These are phyloP conservation scores for Cynoglossus semilaevis DNA, from an alignment of 2,113 vertebrate genomes.

Conservation along the genomic window DNA sequence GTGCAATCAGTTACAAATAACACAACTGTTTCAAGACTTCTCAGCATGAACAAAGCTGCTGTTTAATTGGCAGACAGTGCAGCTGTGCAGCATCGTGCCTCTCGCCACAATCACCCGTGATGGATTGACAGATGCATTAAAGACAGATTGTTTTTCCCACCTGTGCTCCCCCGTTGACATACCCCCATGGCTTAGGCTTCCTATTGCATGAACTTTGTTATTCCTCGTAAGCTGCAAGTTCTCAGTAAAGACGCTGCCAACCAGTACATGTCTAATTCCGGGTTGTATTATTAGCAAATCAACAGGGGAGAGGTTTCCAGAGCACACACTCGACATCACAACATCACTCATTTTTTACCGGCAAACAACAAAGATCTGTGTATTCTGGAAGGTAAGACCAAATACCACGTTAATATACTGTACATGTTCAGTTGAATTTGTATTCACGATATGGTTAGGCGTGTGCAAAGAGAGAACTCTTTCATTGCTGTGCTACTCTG, in stretches of 20 bases:
- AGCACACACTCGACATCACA: slow-evolving; percentile 11
- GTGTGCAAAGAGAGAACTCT: slow-evolving; percentile 37
- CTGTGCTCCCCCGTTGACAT: slow-evolving; percentile 63
- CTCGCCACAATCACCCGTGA: slow-evolving; percentile 72
- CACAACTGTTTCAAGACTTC: slow-evolving; percentile 40
- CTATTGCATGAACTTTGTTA: slow-evolving; percentile 70
- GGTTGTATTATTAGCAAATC: slow-evolving; percentile 27
- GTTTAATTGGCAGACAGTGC: slow-evolving; percentile 67
- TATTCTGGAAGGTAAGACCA: slow-evolving; percentile 32
- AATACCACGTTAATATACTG: too few species aligned
- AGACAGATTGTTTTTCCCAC: slow-evolving; percentile 54
- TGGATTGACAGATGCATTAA: slow-evolving; percentile 68
- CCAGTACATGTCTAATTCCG: slow-evolving; percentile 50
- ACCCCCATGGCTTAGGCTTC: slow-evolving; percentile 59
- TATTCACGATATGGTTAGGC: too few species aligned
- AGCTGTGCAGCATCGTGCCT: slow-evolving; percentile 73
- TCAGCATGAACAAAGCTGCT: slow-evolving; percentile 40
- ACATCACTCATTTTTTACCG: slow-evolving; percentile 1
- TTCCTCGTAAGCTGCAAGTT: slow-evolving; percentile 58
- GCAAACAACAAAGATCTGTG: slow-evolving; percentile 22
- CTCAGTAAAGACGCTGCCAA: slow-evolving; percentile 57
- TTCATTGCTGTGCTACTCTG: slow-evolving; percentile 51
- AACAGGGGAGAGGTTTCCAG: slow-evolving; percentile 11
- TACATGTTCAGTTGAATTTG: too few species aligned
- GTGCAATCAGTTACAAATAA: slow-evolving; percentile 52